Conservation (phyloP, 2,113 vertebrate species). For the Cyphotilapia sp. region DNA sequence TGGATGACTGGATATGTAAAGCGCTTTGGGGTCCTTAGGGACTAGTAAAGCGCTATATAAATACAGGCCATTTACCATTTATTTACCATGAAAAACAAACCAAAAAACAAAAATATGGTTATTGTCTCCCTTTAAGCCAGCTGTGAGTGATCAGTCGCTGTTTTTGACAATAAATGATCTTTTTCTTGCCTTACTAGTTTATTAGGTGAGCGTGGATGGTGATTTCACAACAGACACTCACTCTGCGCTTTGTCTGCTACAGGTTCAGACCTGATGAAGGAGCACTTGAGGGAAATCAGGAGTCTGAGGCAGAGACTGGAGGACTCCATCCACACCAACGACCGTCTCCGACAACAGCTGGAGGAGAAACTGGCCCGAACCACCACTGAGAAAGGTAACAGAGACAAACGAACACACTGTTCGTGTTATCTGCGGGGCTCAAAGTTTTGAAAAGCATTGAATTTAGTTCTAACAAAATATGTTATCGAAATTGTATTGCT, state of each 20-base stretch:
- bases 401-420: background rate
- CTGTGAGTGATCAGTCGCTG: background rate
- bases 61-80: too few relatives aligned
- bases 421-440: background rate
- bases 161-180: background rate
- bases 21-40: too few relatives aligned
- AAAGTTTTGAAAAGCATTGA: background rate
- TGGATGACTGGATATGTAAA: too few relatives aligned
- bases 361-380: constrained; percentile 71
- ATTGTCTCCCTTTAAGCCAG: background rate
- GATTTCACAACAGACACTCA: background rate
- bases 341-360: constrained; percentile 82
- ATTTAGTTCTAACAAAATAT: background rate
- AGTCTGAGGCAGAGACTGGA: constrained; percentile 81
- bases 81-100: background rate
- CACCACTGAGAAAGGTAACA: constrained; percentile 58
- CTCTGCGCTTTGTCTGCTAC: background rate
- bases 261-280: constrained; percentile 83
- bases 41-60: too few relatives aligned
- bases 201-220: background rate
- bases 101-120: background rate
- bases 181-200: fast-evolving
- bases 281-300: constrained; percentile 84
- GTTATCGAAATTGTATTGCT: background rate
- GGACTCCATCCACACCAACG: constrained; percentile 88